Evolutionary conservation across 2,888 invertebrate species (phyloP).

Genomic region (Clostera curtula): DNA sequence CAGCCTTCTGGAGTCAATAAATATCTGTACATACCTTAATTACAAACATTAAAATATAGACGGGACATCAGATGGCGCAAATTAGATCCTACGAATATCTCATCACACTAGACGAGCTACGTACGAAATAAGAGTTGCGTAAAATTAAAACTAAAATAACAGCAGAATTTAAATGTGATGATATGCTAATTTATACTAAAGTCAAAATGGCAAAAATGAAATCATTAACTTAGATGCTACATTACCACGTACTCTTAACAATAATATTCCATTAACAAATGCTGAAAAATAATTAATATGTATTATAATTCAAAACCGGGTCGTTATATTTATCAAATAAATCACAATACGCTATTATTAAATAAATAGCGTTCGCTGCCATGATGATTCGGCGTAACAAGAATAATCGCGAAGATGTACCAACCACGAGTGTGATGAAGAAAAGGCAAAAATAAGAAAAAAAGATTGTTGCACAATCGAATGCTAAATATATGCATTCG

Average conservation of each 20-base stretch:
- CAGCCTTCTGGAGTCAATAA: slow-evolving; percentile 52
- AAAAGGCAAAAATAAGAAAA: no score
- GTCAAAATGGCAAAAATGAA: slow-evolving; percentile 47
- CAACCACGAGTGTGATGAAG: no score
- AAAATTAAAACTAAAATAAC: slow-evolving; percentile 32
- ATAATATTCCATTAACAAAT: slow-evolving; percentile 25
- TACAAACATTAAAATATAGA: slow-evolving; percentile 30
- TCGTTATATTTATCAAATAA: no score
- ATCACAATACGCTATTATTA: no score
- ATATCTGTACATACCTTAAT: slow-evolving; percentile 62
- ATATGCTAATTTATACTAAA: slow-evolving; percentile 30
- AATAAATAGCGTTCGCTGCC: no score
- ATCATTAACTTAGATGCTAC: slow-evolving; percentile 24
- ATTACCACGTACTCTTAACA: slow-evolving; percentile 33
- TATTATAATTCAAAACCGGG: no score
- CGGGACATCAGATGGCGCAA: slow-evolving; percentile 26
- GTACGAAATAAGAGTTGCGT: slow-evolving; percentile 22
- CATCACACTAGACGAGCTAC: slow-evolving; percentile 17
- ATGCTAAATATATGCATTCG: no score
- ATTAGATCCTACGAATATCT: slow-evolving; percentile 15
- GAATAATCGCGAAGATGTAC: no score
- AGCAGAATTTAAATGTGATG: slow-evolving; percentile 43
- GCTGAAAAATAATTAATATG: slow-evolving; percentile 13
- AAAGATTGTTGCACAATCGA: no score
- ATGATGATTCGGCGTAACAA: no score